These are phyloP conservation scores for Selenia dentaria DNA, from an alignment of 2,888 invertebrate species.

Conservation along the genomic window DNA sequence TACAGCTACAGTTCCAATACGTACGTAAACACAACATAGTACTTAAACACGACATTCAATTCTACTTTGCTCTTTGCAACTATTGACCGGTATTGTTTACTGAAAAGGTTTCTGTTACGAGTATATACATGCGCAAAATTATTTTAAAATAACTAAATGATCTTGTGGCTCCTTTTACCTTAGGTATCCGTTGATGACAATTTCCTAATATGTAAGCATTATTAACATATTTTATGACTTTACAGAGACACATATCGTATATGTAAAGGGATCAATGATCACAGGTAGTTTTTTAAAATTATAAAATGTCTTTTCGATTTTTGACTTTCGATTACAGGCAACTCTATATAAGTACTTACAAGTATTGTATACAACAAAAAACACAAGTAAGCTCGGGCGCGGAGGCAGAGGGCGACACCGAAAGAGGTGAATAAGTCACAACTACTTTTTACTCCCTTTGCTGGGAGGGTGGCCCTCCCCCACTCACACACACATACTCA, in stretches of 20 bases:
- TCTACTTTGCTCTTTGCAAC: slow-evolving; percentile 23
- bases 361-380: slow-evolving; percentile 43
- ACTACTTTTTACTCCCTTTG: slow-evolving; percentile 82
- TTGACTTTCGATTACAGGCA: not conserved
- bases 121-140: not conserved
- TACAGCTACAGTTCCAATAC: slow-evolving; percentile 29
- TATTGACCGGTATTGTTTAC: slow-evolving; percentile 36
- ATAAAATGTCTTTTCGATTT: no score
- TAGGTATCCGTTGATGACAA: no score
- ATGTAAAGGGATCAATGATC: no score
- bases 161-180: no score
- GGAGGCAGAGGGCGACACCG: slow-evolving; percentile 80
- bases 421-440: slow-evolving; percentile 84
- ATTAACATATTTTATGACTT: no score
- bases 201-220: no score
- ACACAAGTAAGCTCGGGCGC: slow-evolving; percentile 58
- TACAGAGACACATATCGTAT: no score
- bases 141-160: slow-evolving; percentile 8
- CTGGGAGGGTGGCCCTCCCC: slow-evolving; percentile 60
- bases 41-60: slow-evolving; percentile 12
- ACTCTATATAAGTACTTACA: slow-evolving; percentile 7
- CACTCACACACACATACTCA: slow-evolving; percentile 52
- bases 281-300: no score
- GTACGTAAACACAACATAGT: no score
- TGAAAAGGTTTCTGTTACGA: slow-evolving; percentile 39